Evolutionary conservation across 2,797 vertebrate genomes (phyloP), one percentile per base, ranked within the genome.

Genomic region (Carapus acus): DNA sequence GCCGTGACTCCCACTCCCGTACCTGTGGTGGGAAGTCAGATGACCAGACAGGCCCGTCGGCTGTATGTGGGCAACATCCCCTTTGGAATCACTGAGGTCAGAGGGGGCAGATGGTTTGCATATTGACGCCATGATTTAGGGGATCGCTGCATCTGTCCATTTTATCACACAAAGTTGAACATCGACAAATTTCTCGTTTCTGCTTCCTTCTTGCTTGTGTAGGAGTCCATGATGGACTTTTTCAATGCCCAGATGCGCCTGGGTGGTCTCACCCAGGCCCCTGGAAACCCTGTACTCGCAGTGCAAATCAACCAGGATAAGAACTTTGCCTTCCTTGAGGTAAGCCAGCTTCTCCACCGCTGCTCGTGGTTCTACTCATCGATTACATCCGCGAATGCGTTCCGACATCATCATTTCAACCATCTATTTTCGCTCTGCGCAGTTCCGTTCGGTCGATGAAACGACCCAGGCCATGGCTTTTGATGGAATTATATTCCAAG

Each of bases 221-320:
- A 96, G 94, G 93, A 97, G 65, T 93, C 93, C 31, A 96, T 97
- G 94, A 94, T 95, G 91, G 93, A 95, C 64, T 97, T 97, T 80
- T 97, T 96, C 79, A 97, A 97, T 14, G 93, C 93, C 58, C 94
- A 96, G 77, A 94, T 96, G 94, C 89, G 93, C 52, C 83, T 96
- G 39, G 94, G 92, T 49, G 94, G 93, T 44, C 88, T 97, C 38
- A 93, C 91, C 43, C 93, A 95, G 78, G 94, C 93, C 20, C 91
- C 92, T 8, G 93, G 94, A 22, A 95, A 96, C 69, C 94, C 93
- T 0, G 91, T 97, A 6, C 88, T 97, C 56, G 94, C 94, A 3
- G 94, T 97, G 54, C 94, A 97, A 80, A 96, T 97, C 62, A 97
- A 97, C 71, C 94, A 95, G 83, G 94, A 96, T 70, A 97, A 96